Evolutionary conservation across 2,797 vertebrate genomes (phyloP), one percentile per base, ranked within the genome.

Genomic region (Apogon talboti): DNA sequence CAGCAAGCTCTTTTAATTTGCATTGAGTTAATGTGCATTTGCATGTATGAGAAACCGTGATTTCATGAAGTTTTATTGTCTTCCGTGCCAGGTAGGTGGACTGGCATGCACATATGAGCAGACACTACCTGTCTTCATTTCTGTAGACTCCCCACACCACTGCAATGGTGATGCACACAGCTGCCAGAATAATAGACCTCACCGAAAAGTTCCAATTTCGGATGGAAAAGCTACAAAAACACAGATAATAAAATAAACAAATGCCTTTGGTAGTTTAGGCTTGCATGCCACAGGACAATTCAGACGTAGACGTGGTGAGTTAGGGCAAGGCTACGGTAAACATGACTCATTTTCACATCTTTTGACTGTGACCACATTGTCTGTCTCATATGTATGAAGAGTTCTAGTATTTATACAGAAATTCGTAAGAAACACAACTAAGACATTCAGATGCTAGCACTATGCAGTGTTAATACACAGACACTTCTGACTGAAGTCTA

Each of bases 121-220:
- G 5, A 85, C 89, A 70, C 57, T 94, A 98, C 97, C 96, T 93
- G 82, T 98, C 95, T 81, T 98, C 96, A 77, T 99, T 98, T 81
- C 96, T 93, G 93, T 96, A 97, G 35, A 97, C 95, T 30, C 91
- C 96, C 96, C 97, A 98, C 64, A 96, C 81, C 69, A 95, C 93
- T 81, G 95, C 82, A 33, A 95, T 60, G 52, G 82, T 92, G 74
- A 94, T 84, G 83, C 96, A 98, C 48, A 96, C 87, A n/a, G 71
- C 78, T 66, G 93, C 91, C 72, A 98, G 92, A 55, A 99, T 88
- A 76, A 97, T 52, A 16, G 95, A 94, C 57, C 95, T 94, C 84
- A 97, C 89, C 76, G 96, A 95, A 70, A 93, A 71, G 47, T 33
- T 94, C 78, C 77, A 93, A 55, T 78, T 93, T 67, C 37, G 48